phyloP scores from a whole-genome alignment of 2,888 invertebrate species.

The Drosophila testacea region DNA sequence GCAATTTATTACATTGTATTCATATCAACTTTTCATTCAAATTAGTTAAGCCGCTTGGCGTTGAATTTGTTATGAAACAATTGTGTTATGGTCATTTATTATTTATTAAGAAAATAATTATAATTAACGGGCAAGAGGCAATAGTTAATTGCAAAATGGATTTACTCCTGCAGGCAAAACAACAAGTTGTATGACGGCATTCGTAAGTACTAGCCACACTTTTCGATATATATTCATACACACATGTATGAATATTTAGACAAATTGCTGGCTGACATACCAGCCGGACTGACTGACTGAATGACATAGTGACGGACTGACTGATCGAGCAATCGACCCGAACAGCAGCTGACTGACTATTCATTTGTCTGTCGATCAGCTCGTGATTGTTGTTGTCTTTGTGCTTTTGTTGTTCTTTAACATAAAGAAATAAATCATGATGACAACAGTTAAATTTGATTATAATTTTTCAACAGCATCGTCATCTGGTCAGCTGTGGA shows the following conservation, averaged over 20 bases:
- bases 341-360: slow-evolving; percentile 38
- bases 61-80: slow-evolving; percentile 45
- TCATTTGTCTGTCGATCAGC: slow-evolving; percentile 64
- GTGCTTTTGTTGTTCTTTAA: slow-evolving; percentile 53
- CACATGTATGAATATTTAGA: slow-evolving; percentile 35
- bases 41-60: slow-evolving; percentile 43
- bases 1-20: slow-evolving; percentile 8
- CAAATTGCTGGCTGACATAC: slow-evolving; percentile 51
- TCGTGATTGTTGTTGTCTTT: slow-evolving; percentile 47
- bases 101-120: slow-evolving; percentile 54
- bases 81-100: slow-evolving; percentile 42
- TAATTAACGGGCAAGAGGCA: slow-evolving; percentile 62
- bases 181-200: slow-evolving; percentile 69
- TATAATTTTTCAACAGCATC: slow-evolving; percentile 67
- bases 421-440: slow-evolving; percentile 74
- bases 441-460: slow-evolving; percentile 81
- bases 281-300: slow-evolving; percentile 18
- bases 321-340: slow-evolving; percentile 24
- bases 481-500: slow-evolving; percentile 33
- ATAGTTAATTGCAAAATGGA: slow-evolving; percentile 71
- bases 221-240: slow-evolving; percentile 29
- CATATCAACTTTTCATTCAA: slow-evolving; percentile 38
- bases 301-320: slow-evolving; percentile 24
- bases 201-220: slow-evolving; percentile 19
- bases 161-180: slow-evolving; percentile 76